Evolutionary conservation across 2,113 vertebrate genomes (phyloP).

Genomic region (Laticauda laticaudata): DNA sequence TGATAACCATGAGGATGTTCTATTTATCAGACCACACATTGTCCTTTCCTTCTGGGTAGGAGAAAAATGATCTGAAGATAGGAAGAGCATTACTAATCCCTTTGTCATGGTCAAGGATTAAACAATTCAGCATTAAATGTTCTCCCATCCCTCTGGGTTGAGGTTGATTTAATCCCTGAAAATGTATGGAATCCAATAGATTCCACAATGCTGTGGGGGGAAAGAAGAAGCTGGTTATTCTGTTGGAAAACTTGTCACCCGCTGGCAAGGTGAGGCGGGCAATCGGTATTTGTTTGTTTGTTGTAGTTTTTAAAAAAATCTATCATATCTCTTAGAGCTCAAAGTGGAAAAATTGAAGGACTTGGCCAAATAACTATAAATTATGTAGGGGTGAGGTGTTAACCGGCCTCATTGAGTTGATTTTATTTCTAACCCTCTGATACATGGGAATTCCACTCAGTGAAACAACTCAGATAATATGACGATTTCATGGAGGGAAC

Average conservation of each 20-base stretch:
- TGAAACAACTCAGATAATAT: background rate
- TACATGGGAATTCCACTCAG: background rate
- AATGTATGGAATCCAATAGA: background rate
- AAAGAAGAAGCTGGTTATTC: background rate
- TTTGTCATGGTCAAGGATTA: background rate
- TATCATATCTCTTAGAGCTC: background rate
- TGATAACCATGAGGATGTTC: background rate
- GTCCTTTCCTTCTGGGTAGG: background rate
- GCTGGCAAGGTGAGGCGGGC: background rate
- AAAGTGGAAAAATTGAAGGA: background rate
- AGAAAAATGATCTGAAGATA: background rate
- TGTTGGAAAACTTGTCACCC: background rate
- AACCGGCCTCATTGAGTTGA: background rate
- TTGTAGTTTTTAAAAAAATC: background rate
- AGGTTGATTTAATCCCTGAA: background rate
- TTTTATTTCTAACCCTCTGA: background rate
- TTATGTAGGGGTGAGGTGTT: background rate
- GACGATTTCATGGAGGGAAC: background rate
- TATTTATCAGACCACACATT: background rate
- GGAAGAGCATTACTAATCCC: background rate
- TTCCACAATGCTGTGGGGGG: background rate
- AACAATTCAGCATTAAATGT: background rate
- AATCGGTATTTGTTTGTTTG: background rate
- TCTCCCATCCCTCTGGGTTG: background rate
- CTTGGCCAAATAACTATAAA: background rate